Evolutionary conservation across 2,113 vertebrate species (phyloP), one percentile per base, ranked within the genome.

Genomic region (Barnardius zonarius): DNA sequence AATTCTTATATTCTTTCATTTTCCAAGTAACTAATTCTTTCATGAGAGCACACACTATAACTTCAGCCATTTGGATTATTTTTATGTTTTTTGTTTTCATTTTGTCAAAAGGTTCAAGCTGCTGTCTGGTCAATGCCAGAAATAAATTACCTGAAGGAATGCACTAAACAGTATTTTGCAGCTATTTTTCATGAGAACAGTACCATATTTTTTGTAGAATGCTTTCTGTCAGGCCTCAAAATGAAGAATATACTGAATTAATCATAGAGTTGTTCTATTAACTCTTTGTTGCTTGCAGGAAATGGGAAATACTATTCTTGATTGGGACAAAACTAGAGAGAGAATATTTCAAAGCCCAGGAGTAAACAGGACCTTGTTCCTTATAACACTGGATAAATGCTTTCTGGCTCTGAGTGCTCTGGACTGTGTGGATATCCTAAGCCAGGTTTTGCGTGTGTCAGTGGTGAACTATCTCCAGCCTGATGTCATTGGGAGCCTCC

Each of bases 361-460:
- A 19, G 97, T 98, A 86, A 98, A 98, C 91, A 98, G 98, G 55
- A 98, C 98, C 46, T 95, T 98, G 83, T 97, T 98, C 74, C 83
- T 97, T 20, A 3, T 98, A 61, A 98, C 97, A 0, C 88, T 98
- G 86, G 97, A 98, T 91, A 97, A 95, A 69, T 98, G 98, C 66
- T 98, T 98, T 90, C 90, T 92, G 72, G 59, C 79, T 48, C n/a
- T 98, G 92, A 97, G 44, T 31, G 68, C 98, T 33, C 88, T 97
- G 83, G 97, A 98, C 57, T 98, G 98, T 43, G 98, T 98, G 95
- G 93, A 98, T 92, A 93, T 98, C 77, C 90, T 98, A 63, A 96
- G 97, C 39, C 96, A 87, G 54, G 7, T 98, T 74, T 93, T 98
- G 75, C 82, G 5, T 13, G 78, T 83, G 7, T 98, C 98, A n/a